A percentile compares a stretch with the other conserved stretches of the same genome.
Evolutionary conservation across 2,888 invertebrate species (phyloP).

Genomic region (Melanostoma mellinum): DNA sequence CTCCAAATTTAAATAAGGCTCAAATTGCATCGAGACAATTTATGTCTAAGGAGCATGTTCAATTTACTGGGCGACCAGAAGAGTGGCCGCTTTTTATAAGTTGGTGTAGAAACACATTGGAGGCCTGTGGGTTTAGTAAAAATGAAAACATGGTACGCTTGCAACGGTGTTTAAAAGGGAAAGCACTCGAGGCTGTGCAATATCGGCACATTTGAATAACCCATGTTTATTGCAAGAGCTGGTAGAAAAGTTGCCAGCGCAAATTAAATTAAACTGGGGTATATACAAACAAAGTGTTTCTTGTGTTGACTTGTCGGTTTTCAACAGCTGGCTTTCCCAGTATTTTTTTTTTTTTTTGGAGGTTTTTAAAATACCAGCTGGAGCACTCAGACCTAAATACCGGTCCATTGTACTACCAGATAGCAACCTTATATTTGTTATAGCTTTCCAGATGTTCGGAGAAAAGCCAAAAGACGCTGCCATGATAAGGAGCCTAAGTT

Average conservation of each 20-base stretch:
- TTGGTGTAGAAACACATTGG: slow-evolving; percentile 24
- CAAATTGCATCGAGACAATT: neutral
- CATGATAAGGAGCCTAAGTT: too few relatives aligned
- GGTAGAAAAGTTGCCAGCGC: slow-evolving; percentile 5
- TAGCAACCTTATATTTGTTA: too few relatives aligned
- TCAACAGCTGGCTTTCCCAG: too few relatives aligned
- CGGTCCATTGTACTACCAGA: too few relatives aligned
- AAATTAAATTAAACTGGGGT: slow-evolving; percentile 15
- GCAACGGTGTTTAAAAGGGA: slow-evolving; percentile 26
- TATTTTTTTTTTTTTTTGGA: too few relatives aligned
- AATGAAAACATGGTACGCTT: slow-evolving; percentile 23
- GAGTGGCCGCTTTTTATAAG: slow-evolving; percentile 39
- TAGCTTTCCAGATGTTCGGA: too few relatives aligned
- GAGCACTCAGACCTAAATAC: too few relatives aligned
- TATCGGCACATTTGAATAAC: slow-evolving; percentile 8
- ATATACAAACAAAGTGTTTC: too few relatives aligned
- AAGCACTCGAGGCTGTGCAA: slow-evolving; percentile 4
- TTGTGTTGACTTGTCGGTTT: too few relatives aligned
- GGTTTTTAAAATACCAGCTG: too few relatives aligned
- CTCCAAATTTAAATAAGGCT: neutral
- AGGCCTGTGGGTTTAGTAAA: slow-evolving; percentile 10
- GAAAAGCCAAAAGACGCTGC: too few relatives aligned
- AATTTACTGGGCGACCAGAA: neutral
- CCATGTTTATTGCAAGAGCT: slow-evolving; percentile 6
- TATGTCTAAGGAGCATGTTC: too few relatives aligned